Base-by-base conservation (phyloP, 2,888 invertebrate species). In the Ceriagrion tenellum region DNA sequence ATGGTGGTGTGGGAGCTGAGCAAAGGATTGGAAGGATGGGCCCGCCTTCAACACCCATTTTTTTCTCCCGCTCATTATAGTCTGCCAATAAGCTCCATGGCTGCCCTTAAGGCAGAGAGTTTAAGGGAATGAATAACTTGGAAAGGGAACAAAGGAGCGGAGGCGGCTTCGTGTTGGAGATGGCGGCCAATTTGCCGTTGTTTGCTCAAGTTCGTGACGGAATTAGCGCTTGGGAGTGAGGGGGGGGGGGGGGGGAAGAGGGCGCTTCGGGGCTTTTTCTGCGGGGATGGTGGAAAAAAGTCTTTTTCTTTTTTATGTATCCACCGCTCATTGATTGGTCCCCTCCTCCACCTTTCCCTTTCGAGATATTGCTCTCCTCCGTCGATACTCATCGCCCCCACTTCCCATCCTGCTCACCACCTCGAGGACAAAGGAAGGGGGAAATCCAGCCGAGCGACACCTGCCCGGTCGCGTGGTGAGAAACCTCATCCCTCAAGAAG, bases 181-280 rank as follows among this genome's bases (percentile, higher is more conserved):
- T 16, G 81, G 81, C 30, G 81, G 35, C 81, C 81, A 81, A 81
- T 81, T 81, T 81, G 35, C 81, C 81, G 35, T 81, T 81, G 81
- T 81, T 81, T 81, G 81, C 81, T 81, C 81, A 81, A 81, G 81
- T 81, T 81, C 81, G 81, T 81, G 81, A 81, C 81, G 35, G 81
- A 81, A 81, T 81, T 81, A 81, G 35, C 81, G 81, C 69, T 20
- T n/a, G 26, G 26, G 69, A 26, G 69, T n/a, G 69, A 26, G 10
- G 26, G 8, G 69, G n/a, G 26, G 26, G 69, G 8, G 69, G 6
- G 69, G 26, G 10, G 26, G 8, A n/a, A 69, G 69, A 12, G 69
- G 69, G 6, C 69, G 69, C 69, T 69, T n/a, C 10, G n/a, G n/a
- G 69, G n/a, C n/a, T 26, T 69, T 26, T 69, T 47, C 47, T 47